Conservation (phyloP, 2,888 invertebrate genomes). For the Vesta saturnalis region DNA sequence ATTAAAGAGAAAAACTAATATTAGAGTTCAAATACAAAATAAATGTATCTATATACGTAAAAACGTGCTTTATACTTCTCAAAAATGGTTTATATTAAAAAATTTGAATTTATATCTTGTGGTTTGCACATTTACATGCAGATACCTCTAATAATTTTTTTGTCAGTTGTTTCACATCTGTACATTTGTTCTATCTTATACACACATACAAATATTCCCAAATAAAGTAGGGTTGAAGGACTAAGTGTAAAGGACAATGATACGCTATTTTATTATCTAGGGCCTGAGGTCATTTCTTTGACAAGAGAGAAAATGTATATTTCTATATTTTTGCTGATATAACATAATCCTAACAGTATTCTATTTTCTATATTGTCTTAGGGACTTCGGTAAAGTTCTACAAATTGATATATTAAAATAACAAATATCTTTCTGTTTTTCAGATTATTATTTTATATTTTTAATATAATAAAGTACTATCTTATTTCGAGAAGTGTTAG, state of each 20-base stretch:
- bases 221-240: constrained; percentile 17
- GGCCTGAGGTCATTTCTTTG: constrained; percentile 23
- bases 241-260: constrained; percentile 14
- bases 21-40: not conserved
- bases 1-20: no score
- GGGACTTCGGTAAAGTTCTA: not conserved
- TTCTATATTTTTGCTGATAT: constrained; percentile 29
- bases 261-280: constrained; percentile 28
- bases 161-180: constrained; percentile 8
- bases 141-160: constrained; percentile 16
- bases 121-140: constrained; percentile 13
- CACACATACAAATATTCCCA: constrained; percentile 6
- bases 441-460: no score
- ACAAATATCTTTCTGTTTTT: no score
- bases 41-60: not conserved
- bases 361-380: constrained; percentile 27
- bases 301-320: constrained; percentile 22
- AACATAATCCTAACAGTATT: constrained; percentile 29
- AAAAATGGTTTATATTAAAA: constrained; percentile 16
- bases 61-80: not conserved
- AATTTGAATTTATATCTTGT: constrained; percentile 19
- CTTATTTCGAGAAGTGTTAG: no score
- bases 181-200: constrained; percentile 15
- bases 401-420: not conserved
- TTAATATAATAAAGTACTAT: no score